phyloP scores from a whole-genome alignment of 2,888 invertebrate genomes.

The Cephus runcator region DNA sequence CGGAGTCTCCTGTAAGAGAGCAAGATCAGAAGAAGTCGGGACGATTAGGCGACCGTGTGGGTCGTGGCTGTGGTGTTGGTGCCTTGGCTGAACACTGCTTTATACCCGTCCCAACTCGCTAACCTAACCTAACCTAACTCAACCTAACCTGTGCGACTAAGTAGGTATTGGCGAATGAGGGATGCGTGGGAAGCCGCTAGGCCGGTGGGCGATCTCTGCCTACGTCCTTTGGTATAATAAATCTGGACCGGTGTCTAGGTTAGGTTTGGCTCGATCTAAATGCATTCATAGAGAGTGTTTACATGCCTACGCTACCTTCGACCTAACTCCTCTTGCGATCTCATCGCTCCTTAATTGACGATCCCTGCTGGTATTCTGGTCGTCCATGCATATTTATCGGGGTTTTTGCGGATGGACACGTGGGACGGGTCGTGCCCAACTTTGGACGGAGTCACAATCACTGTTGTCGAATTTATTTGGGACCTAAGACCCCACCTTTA shows the following conservation, averaged over 20 bases:
- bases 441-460: background rate
- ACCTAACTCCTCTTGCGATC: conserved; percentile 38
- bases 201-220: conserved; percentile 52
- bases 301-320: conserved; percentile 46
- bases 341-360: conserved; percentile 49
- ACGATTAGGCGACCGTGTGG: conserved; percentile 42
- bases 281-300: conserved; percentile 54
- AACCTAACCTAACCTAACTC: conserved; percentile 29
- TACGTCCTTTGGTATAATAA: conserved; percentile 55
- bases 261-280: conserved; percentile 48
- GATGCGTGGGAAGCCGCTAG: conserved; percentile 57
- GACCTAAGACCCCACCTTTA: background rate
- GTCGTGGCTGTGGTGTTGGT: conserved; percentile 40
- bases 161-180: conserved; percentile 57
- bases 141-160: conserved; percentile 41
- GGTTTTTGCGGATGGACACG: background rate
- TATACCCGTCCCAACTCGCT: conserved; percentile 22
- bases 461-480: background rate
- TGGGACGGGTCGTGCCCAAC: background rate
- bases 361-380: conserved; percentile 8
- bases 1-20: conserved; percentile 37
- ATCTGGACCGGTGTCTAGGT: conserved; percentile 39
- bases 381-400: background rate
- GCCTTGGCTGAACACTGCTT: background rate
- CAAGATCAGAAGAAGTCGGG: conserved; percentile 39